Evolutionary conservation across 2,888 invertebrate species (phyloP), one percentile per base, ranked within the genome.

Genomic region (Epinotia brunnichana): DNA sequence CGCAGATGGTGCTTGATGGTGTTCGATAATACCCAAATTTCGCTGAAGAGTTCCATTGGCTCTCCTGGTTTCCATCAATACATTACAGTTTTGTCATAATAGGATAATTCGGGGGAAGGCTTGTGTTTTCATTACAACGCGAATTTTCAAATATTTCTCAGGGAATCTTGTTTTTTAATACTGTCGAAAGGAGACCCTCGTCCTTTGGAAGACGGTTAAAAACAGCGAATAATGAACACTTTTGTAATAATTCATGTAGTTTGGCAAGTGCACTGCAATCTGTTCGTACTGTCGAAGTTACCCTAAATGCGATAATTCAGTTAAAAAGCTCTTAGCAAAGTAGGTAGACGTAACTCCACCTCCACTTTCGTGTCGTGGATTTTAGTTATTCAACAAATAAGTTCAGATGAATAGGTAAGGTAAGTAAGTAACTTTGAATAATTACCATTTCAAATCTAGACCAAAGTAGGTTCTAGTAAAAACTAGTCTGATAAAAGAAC

Each of bases 311-410:
- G 35, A 51, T 62, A 62, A 62, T 62, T 62, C 48, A 68, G 56
- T 72, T 72, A 72, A 29, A 72, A 68, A 68, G 61, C 72, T 68
- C 61, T 72, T 56, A 68, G 67, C 35, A 35, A 61, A 67, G 56
- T 68, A 35, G 9, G 35, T 35, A 21, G 15, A 56, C 53, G 21
- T 44, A 24, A 44, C 11, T 44, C 13, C 44, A 7, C 15, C 17
- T 44, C 13, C 35, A 54, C 17, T 54, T 9, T 44, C 53, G 11
- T 44, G 9, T 29, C 3, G n/a, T 48, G 21, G 15, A n/a, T 35
- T 53, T 54, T 29, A 44, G 59, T 59, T 68, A 64, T 64, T 53
- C 51, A 51, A 17, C 3, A 21, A 35, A 48, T n/a, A 24, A 61
- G 13, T 64, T 71, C 39, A 57, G 44, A 53, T 53, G 24, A 62